Base-by-base conservation (phyloP, 64 coral and sea anemone genomes). In the Anthopleura sola region DNA sequence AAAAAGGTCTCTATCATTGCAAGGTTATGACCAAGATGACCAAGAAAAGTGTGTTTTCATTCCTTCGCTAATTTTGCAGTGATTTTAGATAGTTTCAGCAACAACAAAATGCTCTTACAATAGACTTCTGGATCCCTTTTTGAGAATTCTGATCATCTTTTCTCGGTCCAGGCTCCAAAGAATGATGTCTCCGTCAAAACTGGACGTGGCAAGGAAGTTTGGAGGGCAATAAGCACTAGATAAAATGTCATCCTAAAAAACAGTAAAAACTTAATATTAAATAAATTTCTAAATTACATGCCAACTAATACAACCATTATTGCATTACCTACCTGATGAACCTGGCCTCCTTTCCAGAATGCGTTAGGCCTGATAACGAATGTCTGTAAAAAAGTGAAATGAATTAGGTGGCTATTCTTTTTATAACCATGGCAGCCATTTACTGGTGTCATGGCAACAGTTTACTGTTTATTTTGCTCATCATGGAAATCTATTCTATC, bases 131-230 rank as follows among this genome's bases (percentile, higher is more conserved):
- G 95, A 93, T 77, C 92, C 95, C 66, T 91, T 98, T 49, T 98
- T 98, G 23, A 98, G 80, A 21, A 93, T 87, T 55, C 89, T 85
- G 54, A 94, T 85, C 81, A 98, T 89, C 71, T 92, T 98, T 56
- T 98, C 91, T 80, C 92, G 85, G 40, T 98, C 95, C 38, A 98
- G 83, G 55, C 92, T 81, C 95, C 95, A 98, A 14, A 98, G 87
- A 66, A 94, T 98, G 51, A 98, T 86, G 56, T 98, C 95, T 0
- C 95, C 95, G 48, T 98, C 92, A 90, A 98, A 98, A 89, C 95
- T 98, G 48, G 88, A 92, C 31, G 95, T 98, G 3, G 95, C 95
- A 14, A 98, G 54, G 84, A 84, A 91, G 49, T 98, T 94, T 20
- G 95, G 95, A n/a, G 78, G 90, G 36, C 95, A 98, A 86, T 83